Evolutionary conservation across 2,113 vertebrate genomes (phyloP).

Genomic region (Bos taurus): ARS-UCD2.0 NC_037331.1:80479501-80480000

Average conservation of each 20-base stretch:
- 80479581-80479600: conserved; percentile 35
- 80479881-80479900: not conserved
- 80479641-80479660: not conserved
- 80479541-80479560: conserved; percentile 26
- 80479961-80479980: not conserved
- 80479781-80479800: not conserved
- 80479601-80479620: not conserved
- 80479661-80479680: not conserved
- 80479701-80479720: not conserved
- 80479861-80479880: not conserved
- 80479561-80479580: conserved; percentile 22
- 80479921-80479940: not conserved
- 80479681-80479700: not conserved
- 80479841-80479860: not conserved
- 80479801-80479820: not conserved
- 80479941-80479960: not conserved
- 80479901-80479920: not conserved
- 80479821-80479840: not conserved
- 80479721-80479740: no score
- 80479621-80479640: not conserved
- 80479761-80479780: not conserved
- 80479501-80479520: not conserved
- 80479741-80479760: not conserved
- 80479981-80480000: not conserved
- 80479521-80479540: not conserved